phyloP scores from a whole-genome alignment of 2,888 invertebrate genomes.

The Caenorhabditis angaria region DNA sequence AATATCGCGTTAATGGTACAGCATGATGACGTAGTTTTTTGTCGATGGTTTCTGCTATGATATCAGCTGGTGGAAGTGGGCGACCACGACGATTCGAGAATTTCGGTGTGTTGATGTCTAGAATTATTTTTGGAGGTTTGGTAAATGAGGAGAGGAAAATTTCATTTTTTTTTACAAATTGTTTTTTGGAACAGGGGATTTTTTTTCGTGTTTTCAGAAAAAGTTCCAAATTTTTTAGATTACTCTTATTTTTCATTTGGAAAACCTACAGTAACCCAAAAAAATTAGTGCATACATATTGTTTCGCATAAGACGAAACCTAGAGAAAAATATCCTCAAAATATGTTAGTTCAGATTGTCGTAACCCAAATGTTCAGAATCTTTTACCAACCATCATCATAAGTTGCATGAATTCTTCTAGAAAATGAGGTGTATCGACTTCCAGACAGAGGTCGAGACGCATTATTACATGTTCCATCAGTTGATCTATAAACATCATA shows the following conservation, averaged over 20 bases:
- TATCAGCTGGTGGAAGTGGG: constrained; percentile 13
- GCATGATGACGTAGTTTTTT: not conserved
- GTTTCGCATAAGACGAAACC: no score
- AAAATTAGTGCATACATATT: no score
- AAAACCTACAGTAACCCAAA: no score
- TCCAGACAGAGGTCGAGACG: constrained; percentile 23
- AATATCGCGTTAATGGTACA: constrained; percentile 13
- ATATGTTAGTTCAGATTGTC: not conserved
- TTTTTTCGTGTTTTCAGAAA: not conserved
- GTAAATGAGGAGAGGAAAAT: not conserved
- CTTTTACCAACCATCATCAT: constrained; percentile 29
- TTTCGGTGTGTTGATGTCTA: constrained; percentile 16
- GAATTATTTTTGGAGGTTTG: not conserved
- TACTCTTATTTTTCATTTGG: no score
- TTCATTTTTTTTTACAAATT: constrained; percentile 1
- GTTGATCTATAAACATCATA: constrained; percentile 24
- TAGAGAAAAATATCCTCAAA: no score
- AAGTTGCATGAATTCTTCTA: constrained; percentile 22
- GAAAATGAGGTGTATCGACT: constrained; percentile 23
- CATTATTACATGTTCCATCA: constrained; percentile 32
- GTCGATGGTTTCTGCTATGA: constrained; percentile 16
- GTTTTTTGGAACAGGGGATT: no score
- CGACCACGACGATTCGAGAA: constrained; percentile 6
- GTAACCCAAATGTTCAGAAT: not conserved
- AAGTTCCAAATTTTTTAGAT: not conserved